phyloP scores from a whole-genome alignment of 2,888 invertebrate genomes.

The Agriopis aurantiaria region DNA sequence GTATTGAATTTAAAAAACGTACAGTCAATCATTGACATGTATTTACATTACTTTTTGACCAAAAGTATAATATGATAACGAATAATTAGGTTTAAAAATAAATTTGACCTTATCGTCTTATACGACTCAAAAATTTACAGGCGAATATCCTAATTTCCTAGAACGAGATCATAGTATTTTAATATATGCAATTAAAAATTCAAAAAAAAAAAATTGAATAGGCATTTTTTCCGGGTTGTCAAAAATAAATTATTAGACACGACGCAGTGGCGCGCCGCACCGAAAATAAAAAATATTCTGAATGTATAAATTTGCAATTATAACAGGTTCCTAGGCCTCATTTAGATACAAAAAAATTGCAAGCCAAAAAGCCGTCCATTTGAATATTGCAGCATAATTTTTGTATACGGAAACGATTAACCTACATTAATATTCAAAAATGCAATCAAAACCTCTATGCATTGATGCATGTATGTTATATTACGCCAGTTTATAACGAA shows the following conservation, averaged over 20 bases:
- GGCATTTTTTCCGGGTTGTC: conserved; percentile 18
- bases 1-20: no score
- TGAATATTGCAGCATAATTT: conserved; percentile 4
- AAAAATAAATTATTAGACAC: neutral
- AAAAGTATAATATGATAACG: neutral
- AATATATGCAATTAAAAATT: conserved; percentile 1
- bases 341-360: conserved; percentile 5
- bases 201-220: neutral
- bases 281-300: neutral
- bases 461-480: neutral
- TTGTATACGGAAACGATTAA: conserved; percentile 17
- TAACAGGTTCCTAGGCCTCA: conserved; percentile 20
- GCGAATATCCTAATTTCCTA: neutral
- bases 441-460: neutral
- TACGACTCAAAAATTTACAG: neutral
- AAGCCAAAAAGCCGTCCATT: neutral
- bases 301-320: neutral
- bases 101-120: neutral
- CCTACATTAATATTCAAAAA: neutral
- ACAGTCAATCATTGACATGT: no score
- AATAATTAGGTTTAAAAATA: neutral
- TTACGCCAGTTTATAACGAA: no score
- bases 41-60: neutral
- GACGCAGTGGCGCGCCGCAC: neutral
- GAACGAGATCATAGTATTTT: neutral